Evolutionary conservation across 2,797 vertebrate genomes (phyloP).

Genomic region (Anniella stebbinsi): DNA sequence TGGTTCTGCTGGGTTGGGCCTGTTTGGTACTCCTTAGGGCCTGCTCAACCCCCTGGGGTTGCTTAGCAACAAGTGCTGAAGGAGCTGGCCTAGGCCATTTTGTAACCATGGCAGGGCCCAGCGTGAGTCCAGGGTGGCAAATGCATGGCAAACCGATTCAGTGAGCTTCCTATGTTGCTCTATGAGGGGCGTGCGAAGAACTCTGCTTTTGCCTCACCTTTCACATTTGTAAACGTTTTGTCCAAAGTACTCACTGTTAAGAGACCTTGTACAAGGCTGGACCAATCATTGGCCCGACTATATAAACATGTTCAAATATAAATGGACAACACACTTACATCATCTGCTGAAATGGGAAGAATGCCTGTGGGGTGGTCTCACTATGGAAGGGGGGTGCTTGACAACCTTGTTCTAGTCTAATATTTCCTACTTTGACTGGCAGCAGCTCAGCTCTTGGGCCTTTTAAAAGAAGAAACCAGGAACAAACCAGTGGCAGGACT

Average conservation of each 20-base stretch:
- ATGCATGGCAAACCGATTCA: background rate
- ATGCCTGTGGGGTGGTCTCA: conserved; percentile 47
- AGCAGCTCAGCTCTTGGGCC: too few species aligned
- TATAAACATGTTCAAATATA: conserved; percentile 14
- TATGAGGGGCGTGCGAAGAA: too few species aligned
- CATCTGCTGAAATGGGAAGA: conserved; percentile 46
- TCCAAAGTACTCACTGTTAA: background rate
- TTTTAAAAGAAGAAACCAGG: background rate
- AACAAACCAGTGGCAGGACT: too few species aligned
- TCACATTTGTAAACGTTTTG: background rate
- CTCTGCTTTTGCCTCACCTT: background rate
- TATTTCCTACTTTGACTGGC: too few species aligned
- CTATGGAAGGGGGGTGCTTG: background rate
- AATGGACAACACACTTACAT: background rate
- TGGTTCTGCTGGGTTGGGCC: background rate
- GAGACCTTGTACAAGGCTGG: background rate
- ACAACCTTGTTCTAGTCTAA: background rate
- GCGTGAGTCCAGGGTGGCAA: too few species aligned
- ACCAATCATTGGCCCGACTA: background rate
- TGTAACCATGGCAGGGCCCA: background rate
- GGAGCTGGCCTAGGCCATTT: background rate
- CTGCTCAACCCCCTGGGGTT: background rate
- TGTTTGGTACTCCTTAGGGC: too few species aligned
- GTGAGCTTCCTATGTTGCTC: background rate
- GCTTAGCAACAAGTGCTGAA: background rate